Evolutionary conservation across 2,888 invertebrate genomes (phyloP).

Genomic region (Venustoraphidia nigricollis): DNA sequence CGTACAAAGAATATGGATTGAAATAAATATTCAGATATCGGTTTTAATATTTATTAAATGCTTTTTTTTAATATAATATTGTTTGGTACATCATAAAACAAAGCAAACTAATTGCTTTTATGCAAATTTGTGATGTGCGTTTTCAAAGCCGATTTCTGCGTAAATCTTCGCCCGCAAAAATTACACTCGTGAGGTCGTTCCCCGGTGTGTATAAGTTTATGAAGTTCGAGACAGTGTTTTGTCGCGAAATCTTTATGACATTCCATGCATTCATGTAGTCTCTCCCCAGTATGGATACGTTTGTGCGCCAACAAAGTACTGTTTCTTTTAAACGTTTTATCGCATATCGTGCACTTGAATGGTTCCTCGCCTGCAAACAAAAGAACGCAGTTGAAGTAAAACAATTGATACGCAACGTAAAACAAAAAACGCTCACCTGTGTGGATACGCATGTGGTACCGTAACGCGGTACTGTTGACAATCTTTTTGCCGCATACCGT

Average conservation of each 20-base stretch:
- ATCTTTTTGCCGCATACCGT: not conserved
- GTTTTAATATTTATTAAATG: too few relatives aligned
- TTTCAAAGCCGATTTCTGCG: not conserved
- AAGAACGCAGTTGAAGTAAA: too few relatives aligned
- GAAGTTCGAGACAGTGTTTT: not conserved
- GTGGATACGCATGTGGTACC: too few relatives aligned
- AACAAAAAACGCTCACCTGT: too few relatives aligned
- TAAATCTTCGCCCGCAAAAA: not conserved
- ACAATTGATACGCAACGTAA: too few relatives aligned
- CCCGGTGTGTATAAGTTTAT: not conserved
- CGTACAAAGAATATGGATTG: too few relatives aligned
- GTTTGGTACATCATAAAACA: too few relatives aligned
- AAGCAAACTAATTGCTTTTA: too few relatives aligned
- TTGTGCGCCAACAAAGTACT: not conserved
- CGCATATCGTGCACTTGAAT: not conserved
- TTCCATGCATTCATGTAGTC: not conserved
- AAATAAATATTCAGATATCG: too few relatives aligned
- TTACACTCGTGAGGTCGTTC: not conserved
- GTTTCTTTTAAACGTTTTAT: constrained; percentile 4
- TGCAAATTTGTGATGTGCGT: not conserved
- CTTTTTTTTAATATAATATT: too few relatives aligned
- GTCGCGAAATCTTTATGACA: not conserved
- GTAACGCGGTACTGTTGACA: too few relatives aligned
- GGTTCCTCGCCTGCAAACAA: not conserved
- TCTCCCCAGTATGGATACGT: not conserved